phyloP scores from a whole-genome alignment of 2,797 vertebrate genomes.

The Etheostoma nigrum region DNA sequence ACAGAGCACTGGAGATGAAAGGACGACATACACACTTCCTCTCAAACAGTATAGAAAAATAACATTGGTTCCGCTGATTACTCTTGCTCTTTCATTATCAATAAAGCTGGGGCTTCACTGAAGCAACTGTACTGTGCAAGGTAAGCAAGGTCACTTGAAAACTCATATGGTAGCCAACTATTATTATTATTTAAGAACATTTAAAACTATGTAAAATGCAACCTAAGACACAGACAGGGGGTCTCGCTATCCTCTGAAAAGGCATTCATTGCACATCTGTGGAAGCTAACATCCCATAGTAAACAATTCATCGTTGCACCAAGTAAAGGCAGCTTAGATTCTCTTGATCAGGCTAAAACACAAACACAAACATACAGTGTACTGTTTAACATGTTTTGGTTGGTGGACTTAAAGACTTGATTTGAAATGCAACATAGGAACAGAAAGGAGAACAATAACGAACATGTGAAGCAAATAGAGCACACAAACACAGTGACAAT shows the following conservation, averaged over 20 bases:
- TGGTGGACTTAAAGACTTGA: not conserved
- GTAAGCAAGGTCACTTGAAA: conserved; percentile 85
- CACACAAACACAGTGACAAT: conserved; percentile 20
- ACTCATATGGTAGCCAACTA: conserved; percentile 54
- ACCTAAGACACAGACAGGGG: conserved; percentile 46
- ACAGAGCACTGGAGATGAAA: conserved; percentile 53
- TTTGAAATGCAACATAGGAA: conserved; percentile 33
- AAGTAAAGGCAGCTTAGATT: conserved; percentile 70
- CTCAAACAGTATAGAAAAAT: conserved; percentile 80
- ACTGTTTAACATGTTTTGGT: conserved; percentile 16
- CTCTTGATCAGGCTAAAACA: conserved; percentile 28
- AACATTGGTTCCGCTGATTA: conserved; percentile 60
- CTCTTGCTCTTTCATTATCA: conserved; percentile 37
- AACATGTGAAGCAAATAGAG: not conserved
- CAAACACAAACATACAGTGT: conserved; percentile 40
- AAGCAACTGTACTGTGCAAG: conserved; percentile 77
- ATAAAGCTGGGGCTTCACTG: conserved; percentile 73
- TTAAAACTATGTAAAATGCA: conserved; percentile 21
- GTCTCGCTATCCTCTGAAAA: conserved; percentile 44
- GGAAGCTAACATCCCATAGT: conserved; percentile 43
- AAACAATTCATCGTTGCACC: conserved; percentile 58
- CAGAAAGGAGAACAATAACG: conserved; percentile 17
- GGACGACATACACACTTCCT: conserved; percentile 54
- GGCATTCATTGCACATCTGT: conserved; percentile 66
- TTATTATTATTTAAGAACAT: conserved; percentile 49